Conservation (phyloP, 2,888 invertebrate genomes). For the Synergus gifuensis region DNA sequence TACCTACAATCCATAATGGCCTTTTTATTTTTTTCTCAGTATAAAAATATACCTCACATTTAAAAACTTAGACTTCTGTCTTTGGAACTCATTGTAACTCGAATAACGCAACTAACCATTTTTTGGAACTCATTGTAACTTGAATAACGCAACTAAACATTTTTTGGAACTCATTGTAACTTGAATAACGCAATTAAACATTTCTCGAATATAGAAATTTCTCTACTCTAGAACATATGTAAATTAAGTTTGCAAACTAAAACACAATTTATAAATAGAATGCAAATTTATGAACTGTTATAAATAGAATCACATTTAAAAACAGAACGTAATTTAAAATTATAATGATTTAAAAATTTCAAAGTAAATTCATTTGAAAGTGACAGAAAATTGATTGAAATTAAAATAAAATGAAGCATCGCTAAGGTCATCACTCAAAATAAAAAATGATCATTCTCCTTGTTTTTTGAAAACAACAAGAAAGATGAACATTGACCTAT, state of each 20-base stretch:
- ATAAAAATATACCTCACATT: constrained; percentile 41
- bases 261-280: not conserved
- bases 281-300: not conserved
- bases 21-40: constrained; percentile 21
- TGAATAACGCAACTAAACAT: constrained; percentile 17
- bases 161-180: constrained; percentile 32
- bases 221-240: constrained; percentile 2
- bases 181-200: constrained; percentile 24
- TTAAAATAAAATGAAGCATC: constrained; percentile 4
- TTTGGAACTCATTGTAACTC: constrained; percentile 33
- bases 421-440: constrained; percentile 12
- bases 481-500: constrained; percentile 10
- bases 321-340: constrained; percentile 12
- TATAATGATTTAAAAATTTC: constrained; percentile 8
- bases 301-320: not conserved
- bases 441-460: constrained; percentile 27
- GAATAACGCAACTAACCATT: constrained; percentile 18
- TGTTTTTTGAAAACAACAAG: constrained; percentile 25
- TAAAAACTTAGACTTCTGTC: constrained; percentile 39
- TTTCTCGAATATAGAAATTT: constrained; percentile 24
- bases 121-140: constrained; percentile 35
- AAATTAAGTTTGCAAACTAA: not conserved
- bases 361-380: constrained; percentile 18
- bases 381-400: constrained; percentile 22
- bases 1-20: constrained; percentile 27